These are phyloP conservation scores for Ictalurus furcatus DNA, from an alignment of 2,113 vertebrate genomes.

Conservation along the genomic window DNA sequence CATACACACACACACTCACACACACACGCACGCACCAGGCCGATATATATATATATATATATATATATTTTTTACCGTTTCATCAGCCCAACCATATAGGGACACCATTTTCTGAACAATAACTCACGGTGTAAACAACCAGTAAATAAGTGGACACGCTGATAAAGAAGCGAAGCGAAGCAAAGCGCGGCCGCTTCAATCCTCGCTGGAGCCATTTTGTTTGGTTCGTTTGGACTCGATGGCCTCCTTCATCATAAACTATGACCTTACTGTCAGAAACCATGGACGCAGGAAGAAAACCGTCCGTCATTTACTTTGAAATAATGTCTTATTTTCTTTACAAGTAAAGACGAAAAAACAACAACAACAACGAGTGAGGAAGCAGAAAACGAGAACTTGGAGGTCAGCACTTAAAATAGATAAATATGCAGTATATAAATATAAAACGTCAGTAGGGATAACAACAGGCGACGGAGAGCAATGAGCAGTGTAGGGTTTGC, in stretches of 20 bases:
- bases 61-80: neutral
- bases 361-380: neutral
- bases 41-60: neutral
- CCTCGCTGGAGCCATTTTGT: slow-evolving; percentile 51
- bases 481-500: neutral
- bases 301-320: neutral
- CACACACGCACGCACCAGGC: neutral
- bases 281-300: neutral
- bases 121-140: neutral
- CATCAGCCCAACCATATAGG: neutral
- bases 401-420: neutral
- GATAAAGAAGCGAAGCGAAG: slow-evolving; percentile 22
- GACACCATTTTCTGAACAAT: slow-evolving; percentile 12
- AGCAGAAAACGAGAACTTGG: neutral
- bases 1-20: neutral
- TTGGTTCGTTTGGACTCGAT: slow-evolving; percentile 73
- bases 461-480: neutral
- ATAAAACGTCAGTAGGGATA: neutral
- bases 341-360: neutral
- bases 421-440: neutral
- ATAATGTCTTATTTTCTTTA: neutral
- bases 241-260: slow-evolving; percentile 74
- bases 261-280: slow-evolving; percentile 70
- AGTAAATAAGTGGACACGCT: neutral
- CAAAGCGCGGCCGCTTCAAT: neutral